Percentiles rank a stretch among this genome's conserved stretches.
Evolutionary conservation across 2,888 invertebrate species (phyloP).

Genomic region (Hartigia nigra): DNA sequence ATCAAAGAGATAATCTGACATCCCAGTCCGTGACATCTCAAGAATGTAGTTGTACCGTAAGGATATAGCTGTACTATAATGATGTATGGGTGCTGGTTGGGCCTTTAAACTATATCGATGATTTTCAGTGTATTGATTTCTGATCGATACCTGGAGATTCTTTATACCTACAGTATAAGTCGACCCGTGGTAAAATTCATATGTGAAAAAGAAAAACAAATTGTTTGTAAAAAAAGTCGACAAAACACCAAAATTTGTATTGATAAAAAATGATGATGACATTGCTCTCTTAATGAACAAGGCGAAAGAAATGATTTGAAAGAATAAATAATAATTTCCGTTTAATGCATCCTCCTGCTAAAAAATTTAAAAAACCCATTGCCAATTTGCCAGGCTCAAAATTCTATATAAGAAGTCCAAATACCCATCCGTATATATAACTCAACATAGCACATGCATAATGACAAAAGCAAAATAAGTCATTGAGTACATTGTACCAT

Average conservation of each 20-base stretch:
- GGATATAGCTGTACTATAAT: neutral
- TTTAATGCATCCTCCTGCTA: neutral
- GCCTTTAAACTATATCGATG: neutral
- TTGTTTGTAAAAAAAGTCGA: no score
- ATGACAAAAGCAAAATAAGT: neutral
- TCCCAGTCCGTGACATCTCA: neutral
- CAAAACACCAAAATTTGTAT: accelerated
- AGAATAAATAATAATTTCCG: neutral
- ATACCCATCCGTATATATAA: neutral
- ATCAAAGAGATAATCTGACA: neutral
- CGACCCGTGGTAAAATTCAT: neutral
- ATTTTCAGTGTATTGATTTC: neutral
- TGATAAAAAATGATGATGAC: no score
- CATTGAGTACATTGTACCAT: neutral
- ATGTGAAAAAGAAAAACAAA: no score
- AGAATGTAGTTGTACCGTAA: neutral
- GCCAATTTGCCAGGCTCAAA: neutral
- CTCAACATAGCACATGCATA: neutral
- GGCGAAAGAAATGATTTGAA: neutral
- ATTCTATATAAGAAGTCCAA: neutral
- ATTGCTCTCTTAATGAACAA: no score
- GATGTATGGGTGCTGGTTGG: neutral
- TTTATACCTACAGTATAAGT: neutral
- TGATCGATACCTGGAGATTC: neutral
- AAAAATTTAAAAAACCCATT: neutral